Evolutionary conservation across 2,888 invertebrate genomes (phyloP).

Genomic region (Sarcophaga carnaria): DNA sequence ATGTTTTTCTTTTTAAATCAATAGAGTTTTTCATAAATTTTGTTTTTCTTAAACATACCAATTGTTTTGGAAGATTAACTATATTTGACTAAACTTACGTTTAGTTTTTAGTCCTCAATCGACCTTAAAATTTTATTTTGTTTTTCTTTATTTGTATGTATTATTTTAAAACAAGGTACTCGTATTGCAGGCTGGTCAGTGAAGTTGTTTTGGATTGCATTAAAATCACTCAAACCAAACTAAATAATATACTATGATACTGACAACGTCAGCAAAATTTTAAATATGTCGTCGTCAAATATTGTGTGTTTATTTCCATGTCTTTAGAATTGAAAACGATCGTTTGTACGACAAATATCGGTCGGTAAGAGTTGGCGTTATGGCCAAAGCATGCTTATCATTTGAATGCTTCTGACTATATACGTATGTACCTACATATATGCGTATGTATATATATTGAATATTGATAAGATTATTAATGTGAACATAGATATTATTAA

Average conservation of each 20-base stretch:
- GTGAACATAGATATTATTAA: background rate
- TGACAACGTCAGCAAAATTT: slow-evolving; percentile 62
- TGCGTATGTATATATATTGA: background rate
- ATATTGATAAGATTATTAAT: background rate
- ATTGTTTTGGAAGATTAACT: background rate
- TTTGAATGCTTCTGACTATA: background rate
- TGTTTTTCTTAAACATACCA: slow-evolving; percentile 38
- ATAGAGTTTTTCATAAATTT: slow-evolving; percentile 19
- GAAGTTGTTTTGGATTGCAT: background rate
- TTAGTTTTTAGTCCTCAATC: background rate
- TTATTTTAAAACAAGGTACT: background rate
- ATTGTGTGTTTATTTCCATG: background rate
- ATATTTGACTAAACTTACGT: slow-evolving; percentile 27
- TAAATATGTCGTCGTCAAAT: slow-evolving; percentile 9
- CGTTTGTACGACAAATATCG: slow-evolving; percentile 2
- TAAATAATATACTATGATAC: background rate
- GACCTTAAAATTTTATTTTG: background rate
- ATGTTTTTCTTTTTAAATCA: slow-evolving; percentile 5
- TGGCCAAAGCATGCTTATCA: slow-evolving; percentile 46
- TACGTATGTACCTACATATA: background rate
- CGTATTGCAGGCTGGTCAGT: background rate
- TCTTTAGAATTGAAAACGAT: background rate
- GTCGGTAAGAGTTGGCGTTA: slow-evolving; percentile 1
- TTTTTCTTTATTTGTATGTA: background rate
- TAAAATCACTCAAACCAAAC: background rate